Evolutionary conservation across 1,140 invertebrate genomes (phyloP).

Genomic region (Propsilocerus akamusi): DNA sequence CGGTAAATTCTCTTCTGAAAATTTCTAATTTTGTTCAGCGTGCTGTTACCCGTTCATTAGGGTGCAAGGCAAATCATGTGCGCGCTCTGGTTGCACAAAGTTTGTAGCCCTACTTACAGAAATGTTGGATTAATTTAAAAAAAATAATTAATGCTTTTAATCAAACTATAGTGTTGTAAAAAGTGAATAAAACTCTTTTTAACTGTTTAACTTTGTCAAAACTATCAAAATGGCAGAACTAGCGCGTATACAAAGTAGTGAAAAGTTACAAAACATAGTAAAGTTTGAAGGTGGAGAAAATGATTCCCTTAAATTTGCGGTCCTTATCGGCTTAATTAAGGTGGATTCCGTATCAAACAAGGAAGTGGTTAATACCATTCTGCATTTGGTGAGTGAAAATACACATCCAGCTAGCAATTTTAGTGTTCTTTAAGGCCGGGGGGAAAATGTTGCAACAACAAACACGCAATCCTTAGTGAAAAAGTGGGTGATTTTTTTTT

Average conservation of each 20-base stretch:
- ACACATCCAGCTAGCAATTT: neutral
- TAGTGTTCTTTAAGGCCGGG: neutral
- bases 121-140: no score
- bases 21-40: no score
- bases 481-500: neutral
- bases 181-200: neutral
- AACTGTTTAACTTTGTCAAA: neutral
- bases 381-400: neutral
- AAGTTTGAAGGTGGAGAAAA: neutral
- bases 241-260: neutral
- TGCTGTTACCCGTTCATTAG: no score
- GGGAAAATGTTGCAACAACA: constrained; percentile 1
- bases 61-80: no score
- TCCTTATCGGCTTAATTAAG: constrained; percentile 1
- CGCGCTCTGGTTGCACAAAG: no score
- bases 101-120: no score
- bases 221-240: neutral
- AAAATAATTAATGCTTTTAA: no score
- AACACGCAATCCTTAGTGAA: no score
- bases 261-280: neutral
- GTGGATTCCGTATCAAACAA: constrained; percentile 1
- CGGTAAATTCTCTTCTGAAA: no score
- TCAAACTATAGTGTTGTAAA: no score
- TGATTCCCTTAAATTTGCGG: neutral
- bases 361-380: neutral